phyloP scores from a whole-genome alignment of 37 sponge, comb jelly and placozoan species.

The Hexactinellida sp. region DNA sequence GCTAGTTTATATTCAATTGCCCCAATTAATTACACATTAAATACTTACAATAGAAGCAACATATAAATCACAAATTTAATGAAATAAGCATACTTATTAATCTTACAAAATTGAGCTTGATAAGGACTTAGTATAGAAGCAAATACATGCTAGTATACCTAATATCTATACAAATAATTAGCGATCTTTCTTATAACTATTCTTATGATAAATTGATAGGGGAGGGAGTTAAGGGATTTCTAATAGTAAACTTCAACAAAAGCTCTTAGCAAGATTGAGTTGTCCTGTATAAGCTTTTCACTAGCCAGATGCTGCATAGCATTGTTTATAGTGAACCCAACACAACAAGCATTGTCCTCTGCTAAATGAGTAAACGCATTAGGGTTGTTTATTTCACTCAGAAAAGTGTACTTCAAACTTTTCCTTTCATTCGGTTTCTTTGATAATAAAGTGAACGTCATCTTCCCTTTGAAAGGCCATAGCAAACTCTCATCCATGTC shows the following conservation, averaged over 20 bases:
- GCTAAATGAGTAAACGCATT: background rate
- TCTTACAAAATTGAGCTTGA: too few species aligned
- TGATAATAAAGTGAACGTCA: background rate
- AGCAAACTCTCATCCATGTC: background rate
- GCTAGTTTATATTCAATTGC: background rate
- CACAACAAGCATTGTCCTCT: slow-evolving; percentile 12
- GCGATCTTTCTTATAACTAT: too few species aligned
- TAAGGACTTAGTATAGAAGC: too few species aligned
- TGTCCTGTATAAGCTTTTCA: background rate
- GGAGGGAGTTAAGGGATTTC: background rate
- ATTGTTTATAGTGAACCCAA: slow-evolving; percentile 11
- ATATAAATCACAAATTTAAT: too few species aligned
- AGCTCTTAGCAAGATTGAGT: background rate
- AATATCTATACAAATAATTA: too few species aligned
- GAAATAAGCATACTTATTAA: too few species aligned
- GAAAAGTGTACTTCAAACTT: background rate
- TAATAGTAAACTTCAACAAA: background rate
- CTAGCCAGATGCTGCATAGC: background rate
- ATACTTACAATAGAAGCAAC: too few species aligned
- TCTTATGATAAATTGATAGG: background rate
- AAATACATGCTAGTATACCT: too few species aligned
- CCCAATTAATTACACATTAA: too few species aligned
- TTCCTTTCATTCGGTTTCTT: slow-evolving; percentile 8
- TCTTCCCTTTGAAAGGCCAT: slow-evolving; percentile 17
- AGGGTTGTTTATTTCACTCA: slow-evolving; percentile 11